A percentile compares a stretch with the other conserved stretches of the same genome.
These are phyloP conservation scores for Cranoglanis bouderius DNA, from an alignment of 2,113 vertebrate genomes.

Conservation along the genomic window DNA sequence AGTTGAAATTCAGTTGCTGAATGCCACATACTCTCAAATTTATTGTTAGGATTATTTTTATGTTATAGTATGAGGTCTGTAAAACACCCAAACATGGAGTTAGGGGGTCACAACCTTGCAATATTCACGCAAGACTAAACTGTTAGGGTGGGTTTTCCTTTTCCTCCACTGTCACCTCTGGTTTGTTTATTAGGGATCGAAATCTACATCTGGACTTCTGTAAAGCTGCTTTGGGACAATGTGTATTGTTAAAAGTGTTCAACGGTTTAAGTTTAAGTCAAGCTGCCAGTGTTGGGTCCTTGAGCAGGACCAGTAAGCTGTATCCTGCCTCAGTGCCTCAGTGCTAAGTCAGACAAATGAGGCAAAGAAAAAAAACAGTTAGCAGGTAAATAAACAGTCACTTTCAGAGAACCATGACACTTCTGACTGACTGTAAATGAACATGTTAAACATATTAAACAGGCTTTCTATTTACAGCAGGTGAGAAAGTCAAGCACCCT, in stretches of 20 bases:
- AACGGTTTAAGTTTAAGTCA: too few species aligned
- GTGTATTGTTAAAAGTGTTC: neutral
- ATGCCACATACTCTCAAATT: neutral
- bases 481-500: neutral
- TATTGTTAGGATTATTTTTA: neutral
- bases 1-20: neutral
- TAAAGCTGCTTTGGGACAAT: neutral
- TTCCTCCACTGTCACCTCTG: too few species aligned
- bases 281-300: too few species aligned
- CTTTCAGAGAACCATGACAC: neutral
- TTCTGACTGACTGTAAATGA: neutral
- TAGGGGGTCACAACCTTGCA: neutral
- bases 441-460: neutral
- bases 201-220: neutral
- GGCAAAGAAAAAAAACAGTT: neutral
- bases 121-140: too few species aligned
- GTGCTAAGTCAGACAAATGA: neutral
- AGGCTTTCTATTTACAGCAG: conserved; percentile 7
- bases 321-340: neutral
- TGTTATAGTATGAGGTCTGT: neutral
- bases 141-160: neutral
- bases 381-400: neutral
- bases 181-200: neutral
- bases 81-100: neutral
- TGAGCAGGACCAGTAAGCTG: neutral